These are phyloP conservation scores for Brachionichthys hirsutus DNA, from an alignment of 2,113 vertebrate species.

Conservation along the genomic window DNA sequence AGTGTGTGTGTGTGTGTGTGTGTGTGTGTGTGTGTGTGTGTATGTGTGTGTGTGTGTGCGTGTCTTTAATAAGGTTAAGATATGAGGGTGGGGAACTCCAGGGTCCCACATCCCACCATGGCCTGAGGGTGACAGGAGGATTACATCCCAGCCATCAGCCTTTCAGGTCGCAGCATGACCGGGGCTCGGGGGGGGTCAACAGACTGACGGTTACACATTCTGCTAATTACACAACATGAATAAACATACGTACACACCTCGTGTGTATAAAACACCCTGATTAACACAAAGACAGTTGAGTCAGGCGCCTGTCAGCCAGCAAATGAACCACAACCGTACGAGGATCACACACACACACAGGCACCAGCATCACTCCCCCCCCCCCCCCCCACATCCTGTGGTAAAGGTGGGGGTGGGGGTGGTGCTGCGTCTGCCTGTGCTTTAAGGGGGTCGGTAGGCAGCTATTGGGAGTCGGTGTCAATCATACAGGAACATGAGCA, in stretches of 20 bases:
- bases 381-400: not conserved
- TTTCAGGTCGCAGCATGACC: slow-evolving; percentile 30
- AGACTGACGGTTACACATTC: slow-evolving; percentile 47
- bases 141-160: slow-evolving; percentile 60
- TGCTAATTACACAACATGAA: slow-evolving; percentile 69
- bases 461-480: slow-evolving; percentile 26
- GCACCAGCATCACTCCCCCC: too few relatives aligned
- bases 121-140: slow-evolving; percentile 67
- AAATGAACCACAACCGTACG: slow-evolving; percentile 26
- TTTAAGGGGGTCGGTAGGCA: slow-evolving; percentile 2
- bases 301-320: slow-evolving; percentile 35
- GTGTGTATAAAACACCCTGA: slow-evolving; percentile 41
- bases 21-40: not conserved
- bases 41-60: slow-evolving; percentile 2
- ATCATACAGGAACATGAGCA: slow-evolving; percentile 15
- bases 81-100: slow-evolving; percentile 47
- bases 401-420: not conserved
- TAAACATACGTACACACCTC: slow-evolving; percentile 56
- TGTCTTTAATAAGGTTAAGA: slow-evolving; percentile 47
- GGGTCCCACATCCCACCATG: slow-evolving; percentile 29
- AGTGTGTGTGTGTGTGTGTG: too few relatives aligned
- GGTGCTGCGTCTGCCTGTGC: slow-evolving; percentile 8
- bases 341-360: slow-evolving; percentile 5
- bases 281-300: slow-evolving; percentile 33
- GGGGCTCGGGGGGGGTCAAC: slow-evolving; percentile 49